Conservation (phyloP, 1,140 invertebrate genomes). For the Drosophila pectinifera region DNA sequence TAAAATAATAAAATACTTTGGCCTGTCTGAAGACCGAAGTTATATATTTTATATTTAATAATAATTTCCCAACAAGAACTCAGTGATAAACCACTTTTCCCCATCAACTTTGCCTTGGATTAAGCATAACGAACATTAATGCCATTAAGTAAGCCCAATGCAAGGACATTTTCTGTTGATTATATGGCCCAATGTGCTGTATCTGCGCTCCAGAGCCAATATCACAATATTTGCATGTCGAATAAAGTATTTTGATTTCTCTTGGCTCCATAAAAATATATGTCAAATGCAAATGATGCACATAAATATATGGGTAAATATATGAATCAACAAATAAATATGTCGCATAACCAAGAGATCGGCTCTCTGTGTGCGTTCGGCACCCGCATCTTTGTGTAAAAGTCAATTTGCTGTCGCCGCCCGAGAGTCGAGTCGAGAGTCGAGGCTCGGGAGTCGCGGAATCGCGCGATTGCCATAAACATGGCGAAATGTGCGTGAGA, state of each 20-base stretch:
- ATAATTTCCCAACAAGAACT: neutral
- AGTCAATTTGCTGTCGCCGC: conserved; percentile 75
- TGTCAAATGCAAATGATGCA: conserved; percentile 79
- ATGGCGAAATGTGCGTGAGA: conserved; percentile 65
- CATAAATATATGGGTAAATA: conserved; percentile 74
- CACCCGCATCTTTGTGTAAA: conserved; percentile 49
- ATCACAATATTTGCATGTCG: conserved; percentile 29
- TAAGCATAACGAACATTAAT: neutral
- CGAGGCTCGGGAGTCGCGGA: neutral
- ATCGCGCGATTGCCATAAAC: conserved; percentile 67
- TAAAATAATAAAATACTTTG: too few relatives aligned
- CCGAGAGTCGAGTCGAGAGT: conserved; percentile 71
- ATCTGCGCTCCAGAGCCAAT: conserved; percentile 2
- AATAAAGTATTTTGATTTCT: conserved; percentile 47
- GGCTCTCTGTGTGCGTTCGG: neutral
- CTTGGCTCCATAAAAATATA: conserved; percentile 67
- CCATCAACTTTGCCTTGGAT: neutral
- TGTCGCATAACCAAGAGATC: conserved; percentile 55
- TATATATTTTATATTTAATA: neutral
- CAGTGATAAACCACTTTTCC: too few relatives aligned
- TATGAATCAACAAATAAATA: conserved; percentile 79
- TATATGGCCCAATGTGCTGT: conserved; percentile 9
- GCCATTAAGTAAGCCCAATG: conserved; percentile 1
- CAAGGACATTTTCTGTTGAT: conserved; percentile 18
- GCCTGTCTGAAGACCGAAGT: neutral